Evolutionary conservation across 2,888 invertebrate genomes (phyloP), one percentile per base, ranked within the genome.

Genomic region (Noctua fimbriata): DNA sequence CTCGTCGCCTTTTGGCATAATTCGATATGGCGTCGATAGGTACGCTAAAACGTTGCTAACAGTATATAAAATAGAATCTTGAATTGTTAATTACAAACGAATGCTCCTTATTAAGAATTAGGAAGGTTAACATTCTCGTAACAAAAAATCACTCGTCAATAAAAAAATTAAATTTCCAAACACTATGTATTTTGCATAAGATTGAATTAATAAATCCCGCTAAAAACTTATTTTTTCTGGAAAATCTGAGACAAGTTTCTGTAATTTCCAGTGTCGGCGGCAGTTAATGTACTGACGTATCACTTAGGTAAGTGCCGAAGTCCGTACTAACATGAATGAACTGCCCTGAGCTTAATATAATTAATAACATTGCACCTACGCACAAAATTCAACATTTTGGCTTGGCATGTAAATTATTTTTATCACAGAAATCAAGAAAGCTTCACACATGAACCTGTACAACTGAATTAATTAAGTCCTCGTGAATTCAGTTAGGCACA

Each of bases 221-320:
- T 1, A 28, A 58, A 7, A n/a, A 5, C 5, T 3, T 14, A 14
- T 2, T 18, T 18, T 69, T 82, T 69, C n/a, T 49, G 24, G n/a
- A 65, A 49, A 85, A 73, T 58, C 73, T 82, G 65, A 82, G 69
- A 70, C 58, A 9, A 69, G 10, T 85, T 82, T 82, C 81, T 65
- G 36, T 82, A 32, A 44, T 82, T 82, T 82, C 49, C 82, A 82
- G 82, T 85, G 49, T 52, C 73, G 69, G 49, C 18, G 80, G 65
- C 73, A 28, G 85, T 65, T 60, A 82, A 41, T 65, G 73, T 82
- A 58, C 58, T 82, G 80, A 73, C 82, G 36, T 82, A 85, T 28
- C 80, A 85, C 28, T 80, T 82, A 52, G 85, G 82, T 82, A 82
- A 80, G 82, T 82, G 63, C 16, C 44, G 21, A 71, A 71, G 28